Conservation (phyloP, 2,888 invertebrate species). For the Vanessa cardui region DNA sequence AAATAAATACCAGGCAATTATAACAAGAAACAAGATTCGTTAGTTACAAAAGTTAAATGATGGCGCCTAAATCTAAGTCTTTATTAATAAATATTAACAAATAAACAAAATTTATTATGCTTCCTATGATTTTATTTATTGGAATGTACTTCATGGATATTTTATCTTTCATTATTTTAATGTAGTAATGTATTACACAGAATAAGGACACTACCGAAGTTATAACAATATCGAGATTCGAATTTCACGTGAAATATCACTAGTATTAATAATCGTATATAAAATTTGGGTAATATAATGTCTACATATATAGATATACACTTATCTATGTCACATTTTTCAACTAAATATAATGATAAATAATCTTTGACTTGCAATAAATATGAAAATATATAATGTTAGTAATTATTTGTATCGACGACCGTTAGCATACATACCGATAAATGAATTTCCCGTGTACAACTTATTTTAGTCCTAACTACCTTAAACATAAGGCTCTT, state of each 20-base stretch:
- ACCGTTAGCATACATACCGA: constrained; percentile 12
- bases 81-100: constrained; percentile 80
- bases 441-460: constrained; percentile 11
- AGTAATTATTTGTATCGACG: background rate
- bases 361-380: constrained; percentile 11
- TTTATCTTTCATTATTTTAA: background rate
- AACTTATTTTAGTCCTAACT: constrained; percentile 14
- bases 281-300: no score
- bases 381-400: constrained; percentile 7
- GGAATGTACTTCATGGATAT: constrained; percentile 29
- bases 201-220: constrained; percentile 5
- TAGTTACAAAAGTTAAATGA: constrained; percentile 69
- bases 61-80: constrained; percentile 60
- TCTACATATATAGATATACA: background rate
- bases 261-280: no score
- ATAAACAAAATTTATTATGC: constrained; percentile 66
- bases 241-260: background rate
- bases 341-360: background rate
- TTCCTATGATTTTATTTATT: constrained; percentile 46
- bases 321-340: constrained; percentile 2
- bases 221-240: background rate
- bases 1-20: constrained; percentile 48
- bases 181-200: background rate
- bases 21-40: constrained; percentile 71
- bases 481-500: constrained; percentile 18